Evolutionary conservation across 2,113 vertebrate species (phyloP), one percentile per base, ranked within the genome.

Genomic region (Bubo bubo): DNA sequence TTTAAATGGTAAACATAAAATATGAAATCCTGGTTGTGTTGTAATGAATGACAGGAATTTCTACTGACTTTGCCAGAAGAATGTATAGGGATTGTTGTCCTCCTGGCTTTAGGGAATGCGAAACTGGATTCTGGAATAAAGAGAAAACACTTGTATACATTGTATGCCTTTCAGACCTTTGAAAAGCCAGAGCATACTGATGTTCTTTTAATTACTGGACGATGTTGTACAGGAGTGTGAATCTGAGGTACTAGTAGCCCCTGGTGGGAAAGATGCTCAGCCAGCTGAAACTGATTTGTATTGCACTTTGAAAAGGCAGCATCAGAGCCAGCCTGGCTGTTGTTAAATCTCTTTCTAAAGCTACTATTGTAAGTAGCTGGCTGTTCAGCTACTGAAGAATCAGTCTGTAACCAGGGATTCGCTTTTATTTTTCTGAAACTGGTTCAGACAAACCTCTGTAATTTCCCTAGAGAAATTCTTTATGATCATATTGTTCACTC

Each of bases 391-490:
- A 41, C 79, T 91, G 76, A 85, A 47, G 93, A 95, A 90, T 88
- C 64, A 52, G 50, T 60, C 93, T 76, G 88, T 75, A 92, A 83
- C 60, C 27, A 93, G 84, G 60, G 76, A 89, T 97, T 97, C 30
- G 8, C 86, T 96, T 96, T 96, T 97, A 83, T 96, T 86, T 77
- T 96, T 59, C 74, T 90, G 56, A 96, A 96, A 90, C 30, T 24
- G 74, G 32, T 89, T 94, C 88, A 87, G 68, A 93, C 80, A 93
- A 96, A 83, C 52, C 62, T 79, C 73, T 84, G 32, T 97, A 95
- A 98, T 97, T 96, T 97, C 95, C 93, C 90, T 63, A 47, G 94
- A 90, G 97, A 90, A 96, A 92, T 97, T 55, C 64, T 93, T 95
- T 47, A 79, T 77, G 67, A 82, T 96, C 60, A 68, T 88, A 95